Conservation (phyloP, 2,888 invertebrate genomes). For the Epsilonema sp. region DNA sequence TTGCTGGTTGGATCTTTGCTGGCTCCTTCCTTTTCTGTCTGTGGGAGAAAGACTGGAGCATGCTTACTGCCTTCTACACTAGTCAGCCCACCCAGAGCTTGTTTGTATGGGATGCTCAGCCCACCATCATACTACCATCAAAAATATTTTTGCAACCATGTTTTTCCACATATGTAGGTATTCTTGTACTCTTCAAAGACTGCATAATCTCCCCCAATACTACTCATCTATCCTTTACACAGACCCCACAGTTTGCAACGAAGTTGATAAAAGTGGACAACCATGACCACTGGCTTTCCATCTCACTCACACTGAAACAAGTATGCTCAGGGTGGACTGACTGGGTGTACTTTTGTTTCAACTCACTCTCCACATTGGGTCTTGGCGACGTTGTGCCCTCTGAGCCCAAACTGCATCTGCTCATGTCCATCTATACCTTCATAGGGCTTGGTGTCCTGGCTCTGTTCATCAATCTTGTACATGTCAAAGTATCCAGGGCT, state of each 20-base stretch:
- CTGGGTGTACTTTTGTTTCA: too few relatives aligned
- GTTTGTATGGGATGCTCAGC: slow-evolving; percentile 18
- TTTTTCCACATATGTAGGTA: too few relatives aligned
- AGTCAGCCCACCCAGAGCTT: slow-evolving; percentile 33
- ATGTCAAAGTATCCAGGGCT: slow-evolving; percentile 4
- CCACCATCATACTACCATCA: too few relatives aligned
- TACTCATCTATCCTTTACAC: too few relatives aligned
- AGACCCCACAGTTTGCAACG: too few relatives aligned
- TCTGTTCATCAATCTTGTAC: slow-evolving; percentile 28
- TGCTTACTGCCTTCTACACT: slow-evolving; percentile 30
- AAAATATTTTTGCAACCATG: too few relatives aligned
- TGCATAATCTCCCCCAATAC: too few relatives aligned
- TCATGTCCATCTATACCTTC: slow-evolving; percentile 28
- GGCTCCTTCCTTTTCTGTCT: slow-evolving; percentile 27
- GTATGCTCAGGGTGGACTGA: too few relatives aligned
- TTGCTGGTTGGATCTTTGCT: slow-evolving; percentile 27
- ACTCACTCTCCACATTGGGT: slow-evolving; percentile 24
- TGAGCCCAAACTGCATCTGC: slow-evolving; percentile 27
- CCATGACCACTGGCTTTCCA: too few relatives aligned
- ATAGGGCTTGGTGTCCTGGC: slow-evolving; percentile 29
- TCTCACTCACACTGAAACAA: too few relatives aligned
- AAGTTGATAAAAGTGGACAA: too few relatives aligned
- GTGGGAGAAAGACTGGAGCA: slow-evolving; percentile 26
- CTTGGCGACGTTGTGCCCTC: slow-evolving; percentile 29
- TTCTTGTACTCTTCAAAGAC: too few relatives aligned